phyloP scores from a whole-genome alignment of 2,113 vertebrate species.

The Vanacampus margaritifer region DNA sequence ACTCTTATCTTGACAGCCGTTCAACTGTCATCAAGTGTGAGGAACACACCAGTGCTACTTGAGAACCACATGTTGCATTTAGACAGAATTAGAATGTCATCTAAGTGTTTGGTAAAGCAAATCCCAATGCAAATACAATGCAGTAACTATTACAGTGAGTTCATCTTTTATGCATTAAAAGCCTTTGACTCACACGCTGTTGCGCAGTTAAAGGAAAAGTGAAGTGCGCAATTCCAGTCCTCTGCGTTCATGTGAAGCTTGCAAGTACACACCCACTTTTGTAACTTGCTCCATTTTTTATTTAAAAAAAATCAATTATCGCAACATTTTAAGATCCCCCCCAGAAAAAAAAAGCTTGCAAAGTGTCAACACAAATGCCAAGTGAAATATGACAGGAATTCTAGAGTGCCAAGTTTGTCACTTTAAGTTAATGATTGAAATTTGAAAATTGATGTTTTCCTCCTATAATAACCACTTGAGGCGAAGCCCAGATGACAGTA shows the following conservation, averaged over 20 bases:
- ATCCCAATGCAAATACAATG: background rate
- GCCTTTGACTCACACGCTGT: background rate
- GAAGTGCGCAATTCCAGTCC: conserved; percentile 54
- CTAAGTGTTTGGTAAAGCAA: background rate
- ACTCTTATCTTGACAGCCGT: background rate
- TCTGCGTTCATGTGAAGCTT: conserved; percentile 46
- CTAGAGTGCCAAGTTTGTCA: background rate
- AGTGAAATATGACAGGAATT: background rate
- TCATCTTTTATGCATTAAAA: background rate
- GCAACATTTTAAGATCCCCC: background rate
- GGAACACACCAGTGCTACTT: background rate
- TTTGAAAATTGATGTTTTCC: background rate
- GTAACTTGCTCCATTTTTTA: conserved; percentile 11
- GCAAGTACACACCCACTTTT: conserved; percentile 70
- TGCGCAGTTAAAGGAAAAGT: conserved; percentile 36
- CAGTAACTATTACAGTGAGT: background rate
- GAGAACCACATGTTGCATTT: background rate
- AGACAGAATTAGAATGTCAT: background rate
- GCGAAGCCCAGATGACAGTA: background rate
- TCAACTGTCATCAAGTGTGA: background rate
- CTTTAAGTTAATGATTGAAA: background rate
- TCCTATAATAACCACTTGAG: background rate
- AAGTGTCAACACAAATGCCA: background rate
- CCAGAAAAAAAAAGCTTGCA: background rate
- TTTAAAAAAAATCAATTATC: background rate